phyloP scores from a whole-genome alignment of 2,888 invertebrate genomes.

The Netelia melanura region DNA sequence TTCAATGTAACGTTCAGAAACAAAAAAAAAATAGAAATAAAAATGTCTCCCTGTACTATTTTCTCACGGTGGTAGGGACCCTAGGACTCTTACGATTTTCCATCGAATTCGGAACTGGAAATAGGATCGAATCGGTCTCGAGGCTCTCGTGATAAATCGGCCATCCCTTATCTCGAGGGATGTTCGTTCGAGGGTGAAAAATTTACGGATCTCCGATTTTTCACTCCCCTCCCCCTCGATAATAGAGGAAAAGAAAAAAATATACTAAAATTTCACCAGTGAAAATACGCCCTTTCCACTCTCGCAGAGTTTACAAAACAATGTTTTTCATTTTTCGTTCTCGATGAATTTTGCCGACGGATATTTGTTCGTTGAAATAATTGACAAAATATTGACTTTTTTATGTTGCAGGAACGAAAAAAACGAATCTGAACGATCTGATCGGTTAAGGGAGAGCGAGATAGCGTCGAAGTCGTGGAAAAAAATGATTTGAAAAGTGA shows the following conservation, averaged over 20 bases:
- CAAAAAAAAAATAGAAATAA: constrained; percentile 49
- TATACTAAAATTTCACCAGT: background rate
- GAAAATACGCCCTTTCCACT: no score
- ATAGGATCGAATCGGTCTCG: constrained; percentile 41
- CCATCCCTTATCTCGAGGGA: background rate
- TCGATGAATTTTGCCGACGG: background rate
- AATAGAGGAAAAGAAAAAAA: no score
- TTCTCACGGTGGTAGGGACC: background rate
- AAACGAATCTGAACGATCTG: background rate
- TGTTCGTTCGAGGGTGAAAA: background rate
- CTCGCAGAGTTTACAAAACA: no score
- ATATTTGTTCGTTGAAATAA: background rate
- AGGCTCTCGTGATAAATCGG: constrained; percentile 22
- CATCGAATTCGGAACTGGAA: constrained; percentile 41
- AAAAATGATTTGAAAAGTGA: constrained; percentile 37
- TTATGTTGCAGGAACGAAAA: constrained; percentile 40
- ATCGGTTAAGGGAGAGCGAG: background rate
- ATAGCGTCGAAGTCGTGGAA: background rate
- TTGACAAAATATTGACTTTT: constrained; percentile 14
- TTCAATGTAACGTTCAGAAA: constrained; percentile 53
- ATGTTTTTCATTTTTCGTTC: no score
- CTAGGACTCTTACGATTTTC: constrained; percentile 8
- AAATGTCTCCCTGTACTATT: constrained; percentile 17
- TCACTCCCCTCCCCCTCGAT: background rate
- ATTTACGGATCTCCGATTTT: background rate